Evolutionary conservation across 2,113 vertebrate genomes (phyloP).

Genomic region (Macrotus californicus): DNA sequence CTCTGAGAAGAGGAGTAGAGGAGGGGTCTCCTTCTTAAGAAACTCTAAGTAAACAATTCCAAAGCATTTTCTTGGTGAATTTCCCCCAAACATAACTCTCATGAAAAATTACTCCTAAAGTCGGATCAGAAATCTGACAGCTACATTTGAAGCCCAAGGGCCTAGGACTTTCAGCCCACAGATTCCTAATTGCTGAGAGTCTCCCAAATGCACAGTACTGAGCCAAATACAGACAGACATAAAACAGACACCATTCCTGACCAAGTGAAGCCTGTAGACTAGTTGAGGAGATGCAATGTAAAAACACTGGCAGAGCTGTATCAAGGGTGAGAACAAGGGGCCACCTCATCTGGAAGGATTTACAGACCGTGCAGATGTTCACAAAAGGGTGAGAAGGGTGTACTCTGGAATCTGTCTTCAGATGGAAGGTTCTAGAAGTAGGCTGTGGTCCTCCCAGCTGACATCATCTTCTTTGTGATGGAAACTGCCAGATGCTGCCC

Average conservation of each 20-base stretch:
- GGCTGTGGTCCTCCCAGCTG: background rate
- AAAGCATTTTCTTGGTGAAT: background rate
- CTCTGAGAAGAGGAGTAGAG: background rate
- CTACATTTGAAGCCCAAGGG: background rate
- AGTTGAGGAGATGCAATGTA: rapidly evolving
- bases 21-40: background rate
- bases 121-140: background rate
- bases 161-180: background rate
- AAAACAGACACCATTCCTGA: too few relatives aligned
- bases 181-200: background rate
- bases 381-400: background rate
- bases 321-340: background rate
- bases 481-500: background rate
- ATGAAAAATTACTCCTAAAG: background rate
- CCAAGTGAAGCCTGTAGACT: background rate
- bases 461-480: background rate
- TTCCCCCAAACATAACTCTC: background rate
- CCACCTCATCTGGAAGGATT: background rate
- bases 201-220: background rate
- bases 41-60: background rate
- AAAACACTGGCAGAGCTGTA: background rate
- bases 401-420: background rate
- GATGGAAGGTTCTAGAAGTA: background rate
- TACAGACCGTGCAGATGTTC: background rate
- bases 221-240: background rate